Percentiles rank a stretch among this genome's conserved stretches.
phyloP scores from a whole-genome alignment of 2,888 invertebrate species.

The Tillus elongatus region DNA sequence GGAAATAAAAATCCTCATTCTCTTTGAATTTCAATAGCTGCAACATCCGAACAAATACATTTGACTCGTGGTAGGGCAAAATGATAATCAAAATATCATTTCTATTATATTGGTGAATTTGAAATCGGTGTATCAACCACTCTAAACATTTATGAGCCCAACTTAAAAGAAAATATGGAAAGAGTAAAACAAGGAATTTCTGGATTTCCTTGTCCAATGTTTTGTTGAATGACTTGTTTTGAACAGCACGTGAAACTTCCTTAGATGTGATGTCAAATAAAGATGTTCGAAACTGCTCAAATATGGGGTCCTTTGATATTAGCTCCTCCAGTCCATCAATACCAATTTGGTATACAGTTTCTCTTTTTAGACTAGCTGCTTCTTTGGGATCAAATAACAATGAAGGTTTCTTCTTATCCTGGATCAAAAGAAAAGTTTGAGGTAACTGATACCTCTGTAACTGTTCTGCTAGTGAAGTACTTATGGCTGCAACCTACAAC shows the following conservation, averaged over 20 bases:
- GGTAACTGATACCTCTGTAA: slow-evolving; percentile 65
- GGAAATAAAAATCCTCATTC: slow-evolving; percentile 66
- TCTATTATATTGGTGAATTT: slow-evolving; percentile 81
- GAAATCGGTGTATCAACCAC: slow-evolving; percentile 87
- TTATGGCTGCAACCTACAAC: too few relatives aligned
- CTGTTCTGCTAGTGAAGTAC: slow-evolving; percentile 72
- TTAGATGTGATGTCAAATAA: slow-evolving; percentile 71
- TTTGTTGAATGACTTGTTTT: slow-evolving; percentile 63
- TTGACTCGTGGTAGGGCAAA: slow-evolving; percentile 88
- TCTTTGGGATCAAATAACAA: slow-evolving; percentile 84
- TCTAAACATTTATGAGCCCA: slow-evolving; percentile 85
- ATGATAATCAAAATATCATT: slow-evolving; percentile 71
- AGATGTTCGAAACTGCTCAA: slow-evolving; percentile 62
- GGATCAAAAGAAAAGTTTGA: slow-evolving; percentile 59
- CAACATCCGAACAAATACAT: slow-evolving; percentile 73
- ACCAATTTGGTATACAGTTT: slow-evolving; percentile 81
- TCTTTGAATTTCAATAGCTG: slow-evolving; percentile 63
- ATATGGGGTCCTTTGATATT: slow-evolving; percentile 59
- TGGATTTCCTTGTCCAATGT: slow-evolving; percentile 65
- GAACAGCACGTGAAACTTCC: slow-evolving; percentile 72
- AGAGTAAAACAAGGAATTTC: slow-evolving; percentile 68
- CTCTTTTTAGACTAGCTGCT: slow-evolving; percentile 76
- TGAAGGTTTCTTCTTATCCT: slow-evolving; percentile 64
- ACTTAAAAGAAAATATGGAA: slow-evolving; percentile 82
- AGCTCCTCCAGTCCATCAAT: slow-evolving; percentile 77